Conservation (phyloP, 1,140 invertebrate species). For the Calycopis cecrops region DNA sequence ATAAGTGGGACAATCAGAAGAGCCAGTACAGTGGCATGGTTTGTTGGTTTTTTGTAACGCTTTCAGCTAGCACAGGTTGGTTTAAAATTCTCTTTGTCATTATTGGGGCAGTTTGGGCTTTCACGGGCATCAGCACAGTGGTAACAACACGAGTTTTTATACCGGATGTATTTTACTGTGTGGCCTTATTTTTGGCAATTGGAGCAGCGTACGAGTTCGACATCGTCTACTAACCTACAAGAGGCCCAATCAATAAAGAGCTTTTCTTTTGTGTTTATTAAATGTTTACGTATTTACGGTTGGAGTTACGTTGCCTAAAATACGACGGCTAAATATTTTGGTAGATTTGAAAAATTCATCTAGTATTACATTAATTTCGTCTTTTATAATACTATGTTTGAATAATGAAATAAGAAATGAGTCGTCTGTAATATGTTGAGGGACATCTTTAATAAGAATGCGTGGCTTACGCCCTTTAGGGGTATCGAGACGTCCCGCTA, state of each 20-base stretch:
- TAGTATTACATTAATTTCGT: background rate
- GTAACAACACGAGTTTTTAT: background rate
- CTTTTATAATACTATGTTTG: background rate
- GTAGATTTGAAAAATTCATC: background rate
- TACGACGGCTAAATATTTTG: constrained; percentile 5
- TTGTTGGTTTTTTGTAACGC: background rate
- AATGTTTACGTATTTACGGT: background rate
- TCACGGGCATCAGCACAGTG: background rate
- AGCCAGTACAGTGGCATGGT: background rate
- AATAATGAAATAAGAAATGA: background rate
- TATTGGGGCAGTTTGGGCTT: background rate
- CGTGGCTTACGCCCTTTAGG: constrained; percentile 10
- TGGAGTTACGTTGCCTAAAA: background rate
- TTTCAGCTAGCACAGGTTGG: background rate
- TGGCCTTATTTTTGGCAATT: background rate
- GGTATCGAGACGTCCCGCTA: background rate
- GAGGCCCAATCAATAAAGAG: constrained; percentile 1
- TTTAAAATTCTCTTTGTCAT: background rate
- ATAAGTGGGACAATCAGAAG: background rate
- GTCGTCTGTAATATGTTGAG: background rate
- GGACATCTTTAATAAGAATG: constrained; percentile 5
- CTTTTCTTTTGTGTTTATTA: constrained; percentile 7
- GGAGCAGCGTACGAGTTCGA: background rate
- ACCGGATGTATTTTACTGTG: background rate
- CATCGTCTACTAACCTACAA: background rate